Evolutionary conservation across 2,888 invertebrate genomes (phyloP).

Genomic region (Coleophora deauratella): DNA sequence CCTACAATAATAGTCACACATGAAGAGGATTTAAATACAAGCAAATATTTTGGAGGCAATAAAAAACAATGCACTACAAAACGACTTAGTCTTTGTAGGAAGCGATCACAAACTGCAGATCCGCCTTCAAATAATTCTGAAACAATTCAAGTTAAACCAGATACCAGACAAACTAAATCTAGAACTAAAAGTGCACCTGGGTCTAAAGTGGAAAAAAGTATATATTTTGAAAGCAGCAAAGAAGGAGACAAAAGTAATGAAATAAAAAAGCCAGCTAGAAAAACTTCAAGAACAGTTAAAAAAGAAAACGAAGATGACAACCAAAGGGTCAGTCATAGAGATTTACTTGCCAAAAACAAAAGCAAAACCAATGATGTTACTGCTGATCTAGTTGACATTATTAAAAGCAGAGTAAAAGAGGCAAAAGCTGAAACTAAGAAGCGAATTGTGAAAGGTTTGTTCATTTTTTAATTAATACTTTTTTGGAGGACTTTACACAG

Average conservation of each 20-base stretch:
- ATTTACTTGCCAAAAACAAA: constrained; percentile 28
- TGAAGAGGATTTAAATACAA: constrained; percentile 29
- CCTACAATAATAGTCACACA: constrained; percentile 38
- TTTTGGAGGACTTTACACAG: neutral
- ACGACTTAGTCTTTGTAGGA: constrained; percentile 21
- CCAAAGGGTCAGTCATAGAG: constrained; percentile 54
- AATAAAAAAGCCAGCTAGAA: constrained; percentile 22
- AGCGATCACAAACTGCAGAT: constrained; percentile 28
- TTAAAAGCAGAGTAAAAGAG: constrained; percentile 64
- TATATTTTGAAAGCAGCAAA: constrained; percentile 39
- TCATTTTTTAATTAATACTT: neutral
- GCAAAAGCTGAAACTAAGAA: constrained; percentile 50
- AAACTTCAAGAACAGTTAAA: constrained; percentile 13
- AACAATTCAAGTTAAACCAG: constrained; percentile 4
- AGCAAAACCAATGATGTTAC: constrained; percentile 49
- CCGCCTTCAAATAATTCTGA: constrained; percentile 9
- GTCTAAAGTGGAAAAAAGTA: constrained; percentile 35
- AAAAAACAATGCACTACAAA: constrained; percentile 9
- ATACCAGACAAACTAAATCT: constrained; percentile 19
- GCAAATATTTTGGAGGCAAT: constrained; percentile 39
- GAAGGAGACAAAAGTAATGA: constrained; percentile 10
- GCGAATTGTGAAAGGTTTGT: constrained; percentile 44
- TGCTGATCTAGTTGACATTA: constrained; percentile 64
- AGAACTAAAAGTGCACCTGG: constrained; percentile 50
- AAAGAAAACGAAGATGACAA: constrained; percentile 33